Base-by-base conservation (phyloP, 37 sponge, comb jelly and placozoan species). In the Chondrosia reniformis region DNA sequence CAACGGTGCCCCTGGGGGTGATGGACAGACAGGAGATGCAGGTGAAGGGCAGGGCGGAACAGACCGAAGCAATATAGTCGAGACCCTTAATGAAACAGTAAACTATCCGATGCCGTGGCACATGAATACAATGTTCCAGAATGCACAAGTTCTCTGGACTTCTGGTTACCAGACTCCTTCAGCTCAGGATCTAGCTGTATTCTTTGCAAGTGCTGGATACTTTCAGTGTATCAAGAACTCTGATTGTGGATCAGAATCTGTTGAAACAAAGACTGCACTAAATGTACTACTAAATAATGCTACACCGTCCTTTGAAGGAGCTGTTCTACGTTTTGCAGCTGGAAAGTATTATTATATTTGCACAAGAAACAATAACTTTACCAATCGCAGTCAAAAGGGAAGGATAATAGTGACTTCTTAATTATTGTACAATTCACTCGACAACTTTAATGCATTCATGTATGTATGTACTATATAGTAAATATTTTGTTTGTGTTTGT, bases 21-120 rank as follows among this genome's bases (percentile, higher is more conserved):
- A 98, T 55, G 99, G 99, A 36, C 99, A 98, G 81, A 85, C 99
- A 25, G 99, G 98, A n/a, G 99, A 98, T 61, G 99, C 99, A 44
- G 99, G 99, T 0, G 99, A 98, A 72, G 99, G 99, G 19, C 90
- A 82, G 42, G 86, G 87, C 79, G 99, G 97, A 93, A 95, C 99
- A n/a, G 99, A 98, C 69, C 80, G 96, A 15, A 66, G 76, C 66
- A 98, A 95, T 75, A 87, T 98, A 0, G 88, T 95, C 2, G 64
- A 95, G 77, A 86, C 82, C 39, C 77, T 79, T 0, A 39, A 82
- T 54, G 79, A 89, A 37, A 87, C 80, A 31, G 76, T 78, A 37
- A 95, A 95, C 85, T 98, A 91, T 80, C 99, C 99, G 0, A 33
- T 80, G 5, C 97, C 97, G 0, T 96, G 79, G 63, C 89, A 92